Evolutionary conservation across 2,888 invertebrate species (phyloP).

Genomic region (Neoaliturus tenellus): DNA sequence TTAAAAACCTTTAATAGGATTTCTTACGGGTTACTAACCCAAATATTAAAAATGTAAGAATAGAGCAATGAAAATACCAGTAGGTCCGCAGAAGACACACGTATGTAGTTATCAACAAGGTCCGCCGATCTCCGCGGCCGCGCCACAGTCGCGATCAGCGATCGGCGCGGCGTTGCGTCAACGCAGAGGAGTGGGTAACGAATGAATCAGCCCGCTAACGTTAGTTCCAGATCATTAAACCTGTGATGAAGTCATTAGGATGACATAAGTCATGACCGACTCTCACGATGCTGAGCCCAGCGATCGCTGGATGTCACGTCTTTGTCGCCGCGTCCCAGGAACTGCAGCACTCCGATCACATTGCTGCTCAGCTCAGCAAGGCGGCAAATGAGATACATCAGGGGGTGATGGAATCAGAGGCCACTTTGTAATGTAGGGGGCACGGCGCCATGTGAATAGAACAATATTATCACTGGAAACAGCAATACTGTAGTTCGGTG

Average conservation of each 20-base stretch:
- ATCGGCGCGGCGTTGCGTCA: not conserved
- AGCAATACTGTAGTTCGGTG: too few species aligned
- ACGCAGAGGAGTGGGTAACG: conserved; percentile 21
- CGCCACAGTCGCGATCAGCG: too few species aligned
- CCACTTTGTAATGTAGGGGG: too few species aligned
- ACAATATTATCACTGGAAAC: too few species aligned
- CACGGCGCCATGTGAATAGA: too few species aligned
- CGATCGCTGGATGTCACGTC: not conserved
- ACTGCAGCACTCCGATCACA: not conserved
- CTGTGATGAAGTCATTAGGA: conserved; percentile 30
- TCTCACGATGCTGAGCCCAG: not conserved
- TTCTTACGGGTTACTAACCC: too few species aligned
- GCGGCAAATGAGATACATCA: too few species aligned
- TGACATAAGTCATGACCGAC: conserved; percentile 33
- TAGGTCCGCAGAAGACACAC: not conserved
- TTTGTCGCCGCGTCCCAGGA: not conserved
- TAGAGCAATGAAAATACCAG: not conserved
- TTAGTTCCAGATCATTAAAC: conserved; percentile 38
- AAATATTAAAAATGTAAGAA: too few species aligned
- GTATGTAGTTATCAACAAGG: not conserved
- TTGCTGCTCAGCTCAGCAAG: too few species aligned
- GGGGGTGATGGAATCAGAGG: too few species aligned
- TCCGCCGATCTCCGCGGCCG: not conserved
- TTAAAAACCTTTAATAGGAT: too few species aligned
- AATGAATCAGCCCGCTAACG: conserved; percentile 31